Evolutionary conservation across 1,140 invertebrate genomes (phyloP), one percentile per base, ranked within the genome.

Genomic region (Rhizoglyphus robini): DNA sequence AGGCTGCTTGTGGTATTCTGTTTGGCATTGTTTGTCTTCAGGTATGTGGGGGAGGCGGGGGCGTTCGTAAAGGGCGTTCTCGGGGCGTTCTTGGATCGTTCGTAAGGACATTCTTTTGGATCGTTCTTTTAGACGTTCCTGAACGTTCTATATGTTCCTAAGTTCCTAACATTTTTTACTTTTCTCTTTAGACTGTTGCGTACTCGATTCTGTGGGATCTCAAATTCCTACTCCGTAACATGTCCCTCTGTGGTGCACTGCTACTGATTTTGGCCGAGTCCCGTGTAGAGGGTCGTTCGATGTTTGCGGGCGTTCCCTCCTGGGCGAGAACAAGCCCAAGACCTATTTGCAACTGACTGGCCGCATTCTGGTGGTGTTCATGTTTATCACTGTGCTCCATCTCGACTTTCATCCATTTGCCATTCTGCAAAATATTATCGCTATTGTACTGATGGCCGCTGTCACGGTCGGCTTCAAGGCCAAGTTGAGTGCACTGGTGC

Each of bases 201-300:
- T 98, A 98, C 79, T 95, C 90, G 74, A 98, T 99, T 75, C 77
- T 99, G 46, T 98, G 94, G 94, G 95, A 99, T 76, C 73, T 97
- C 72, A 93, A 96, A 73, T 99, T 99, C 79, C 79, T 99, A 47
- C 70, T 81, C 69, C 85, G 96, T 69, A 99, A 98, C 77, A 78
- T 99, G 66, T 94, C 96, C 4, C 81, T 99, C 15, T 91, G 94
- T 70, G 96, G 96, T 67, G 94, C 94, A 5, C 81, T 99, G 8
- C 77, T 99, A 32, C 78, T 99, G 20, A 86, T 99, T 23, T 76
- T 97, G 67, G 96, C 96, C 15, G 96, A 99, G 79, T 89, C 88
- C 63, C 82, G 89, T 68, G 87, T 86, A 5, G 93, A 96, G 76
- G 88, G 88, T 23, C 84, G 87, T 72, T 93, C 88, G 71, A 78